Evolutionary conservation across 2,888 invertebrate genomes (phyloP).

Genomic region (Eupithecia inturbata): DNA sequence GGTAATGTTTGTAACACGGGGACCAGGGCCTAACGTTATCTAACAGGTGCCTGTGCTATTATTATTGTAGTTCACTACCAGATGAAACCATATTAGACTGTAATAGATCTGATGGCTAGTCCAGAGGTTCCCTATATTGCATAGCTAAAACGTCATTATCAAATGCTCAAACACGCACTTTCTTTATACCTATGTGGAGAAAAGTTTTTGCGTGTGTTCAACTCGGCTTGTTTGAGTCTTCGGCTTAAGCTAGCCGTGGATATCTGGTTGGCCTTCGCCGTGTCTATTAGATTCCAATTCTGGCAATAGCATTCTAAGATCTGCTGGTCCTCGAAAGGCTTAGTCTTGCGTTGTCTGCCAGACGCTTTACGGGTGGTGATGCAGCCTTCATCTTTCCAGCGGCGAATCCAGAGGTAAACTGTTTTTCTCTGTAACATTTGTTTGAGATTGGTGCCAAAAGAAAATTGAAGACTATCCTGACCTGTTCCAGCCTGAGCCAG

Average conservation of each 20-base stretch:
- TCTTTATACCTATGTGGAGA: too few relatives aligned
- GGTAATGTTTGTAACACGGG: too few relatives aligned
- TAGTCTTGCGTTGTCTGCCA: constrained; percentile 27
- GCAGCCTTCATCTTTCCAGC: constrained; percentile 33
- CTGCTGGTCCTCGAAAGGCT: constrained; percentile 28
- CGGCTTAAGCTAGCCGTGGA: constrained; percentile 29
- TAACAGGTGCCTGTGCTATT: too few relatives aligned
- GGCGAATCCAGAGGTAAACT: constrained; percentile 31
- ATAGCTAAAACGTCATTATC: background rate
- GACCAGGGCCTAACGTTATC: too few relatives aligned
- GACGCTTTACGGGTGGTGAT: constrained; percentile 23
- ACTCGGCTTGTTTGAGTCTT: constrained; percentile 22
- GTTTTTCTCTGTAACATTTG: constrained; percentile 24
- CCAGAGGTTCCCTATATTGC: background rate
- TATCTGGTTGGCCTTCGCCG: constrained; percentile 28
- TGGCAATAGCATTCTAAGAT: constrained; percentile 29
- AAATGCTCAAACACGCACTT: background rate
- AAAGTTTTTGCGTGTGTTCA: constrained; percentile 12
- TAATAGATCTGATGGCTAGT: too few relatives aligned
- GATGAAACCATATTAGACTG: too few relatives aligned
- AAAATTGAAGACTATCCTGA: background rate
- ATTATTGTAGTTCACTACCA: too few relatives aligned
- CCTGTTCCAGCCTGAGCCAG: background rate
- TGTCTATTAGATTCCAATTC: constrained; percentile 26
- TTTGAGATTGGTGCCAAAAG: background rate